Base-by-base conservation (phyloP, 2,888 invertebrate genomes). In the Tachystola acroxantha region DNA sequence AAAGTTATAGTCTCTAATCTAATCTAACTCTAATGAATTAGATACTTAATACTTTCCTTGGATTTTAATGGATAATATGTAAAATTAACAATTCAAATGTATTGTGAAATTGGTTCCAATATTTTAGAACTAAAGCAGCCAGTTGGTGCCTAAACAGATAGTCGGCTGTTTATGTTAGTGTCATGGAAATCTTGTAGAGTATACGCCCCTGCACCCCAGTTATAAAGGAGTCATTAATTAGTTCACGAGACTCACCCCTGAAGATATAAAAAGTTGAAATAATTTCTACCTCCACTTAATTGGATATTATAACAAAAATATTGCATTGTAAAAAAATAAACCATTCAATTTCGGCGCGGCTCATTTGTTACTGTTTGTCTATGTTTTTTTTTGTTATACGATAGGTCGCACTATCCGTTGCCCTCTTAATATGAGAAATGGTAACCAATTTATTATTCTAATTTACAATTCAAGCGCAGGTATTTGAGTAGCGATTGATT, bases 301-400 rank as follows among this genome's bases (percentile, higher is more conserved):
- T 84, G 81, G 82, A 74, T 81, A 74, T 76, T 76, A 77, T 65
- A 81, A 82, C 72, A 68, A 78, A 77, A 78, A 78, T 75, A 75
- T 72, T 63, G 69, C 66, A 68, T 70, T 69, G 66, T 62, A 65
- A 52, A 69, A 67, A 67, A 71, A 66, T 60, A 62, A 57, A 60
- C 58, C 73, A 67, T 78, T 75, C 71, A 72, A 74, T 71, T 78
- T 75, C 56, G 67, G 59, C 54, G 55, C 52, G 56, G 53, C 64
- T 73, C 79, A 80, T 81, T 77, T 80, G 69, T 79, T 71, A 48
- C 64, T 70, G 71, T 73, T 76, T 75, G 70, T 62, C 66, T 71
- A 68, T 57, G 50, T 49, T 44, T 52, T 53, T 56, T 53, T 39
- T 36, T 28, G 19, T 34, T 30, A 32, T 12, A 10, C 14, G 26